Conservation (phyloP, 2,888 invertebrate species). For the Ormyrus rosae region DNA sequence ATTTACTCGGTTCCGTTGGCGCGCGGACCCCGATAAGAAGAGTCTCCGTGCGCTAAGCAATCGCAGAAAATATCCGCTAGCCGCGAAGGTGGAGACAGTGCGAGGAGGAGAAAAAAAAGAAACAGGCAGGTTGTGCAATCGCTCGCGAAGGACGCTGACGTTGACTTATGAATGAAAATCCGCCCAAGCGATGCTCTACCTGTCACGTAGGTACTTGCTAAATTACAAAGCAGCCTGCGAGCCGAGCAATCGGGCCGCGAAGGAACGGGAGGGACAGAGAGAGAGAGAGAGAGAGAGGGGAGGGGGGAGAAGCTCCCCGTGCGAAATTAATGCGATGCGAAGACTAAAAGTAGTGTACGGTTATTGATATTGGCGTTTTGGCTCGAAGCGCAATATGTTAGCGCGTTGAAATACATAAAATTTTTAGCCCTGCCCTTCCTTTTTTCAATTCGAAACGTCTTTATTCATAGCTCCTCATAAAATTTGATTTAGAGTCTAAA, state of each 20-base stretch:
- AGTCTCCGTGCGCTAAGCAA: too few species aligned
- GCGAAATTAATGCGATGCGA: constrained; percentile 39
- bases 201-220: constrained; percentile 53
- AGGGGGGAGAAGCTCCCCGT: not conserved
- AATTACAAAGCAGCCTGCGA: constrained; percentile 51
- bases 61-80: too few species aligned
- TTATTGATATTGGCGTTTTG: constrained; percentile 48
- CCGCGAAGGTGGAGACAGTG: not conserved
- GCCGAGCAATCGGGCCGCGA: not conserved
- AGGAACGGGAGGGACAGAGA: not conserved
- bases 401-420: not conserved
- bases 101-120: not conserved
- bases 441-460: not conserved
- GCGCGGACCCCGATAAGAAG: too few species aligned
- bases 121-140: constrained; percentile 52
- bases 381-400: constrained; percentile 32
- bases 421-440: not conserved
- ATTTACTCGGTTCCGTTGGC: too few species aligned
- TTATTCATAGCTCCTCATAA: not conserved
- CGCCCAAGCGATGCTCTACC: constrained; percentile 53
- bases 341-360: constrained; percentile 43
- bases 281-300: not conserved
- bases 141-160: constrained; percentile 39
- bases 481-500: too few species aligned
- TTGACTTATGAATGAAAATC: constrained; percentile 59